A percentile compares a stretch with the other conserved stretches of the same genome.
Conservation (phyloP, 2,888 invertebrate genomes). For the Pachliopta kotzebuea region DNA sequence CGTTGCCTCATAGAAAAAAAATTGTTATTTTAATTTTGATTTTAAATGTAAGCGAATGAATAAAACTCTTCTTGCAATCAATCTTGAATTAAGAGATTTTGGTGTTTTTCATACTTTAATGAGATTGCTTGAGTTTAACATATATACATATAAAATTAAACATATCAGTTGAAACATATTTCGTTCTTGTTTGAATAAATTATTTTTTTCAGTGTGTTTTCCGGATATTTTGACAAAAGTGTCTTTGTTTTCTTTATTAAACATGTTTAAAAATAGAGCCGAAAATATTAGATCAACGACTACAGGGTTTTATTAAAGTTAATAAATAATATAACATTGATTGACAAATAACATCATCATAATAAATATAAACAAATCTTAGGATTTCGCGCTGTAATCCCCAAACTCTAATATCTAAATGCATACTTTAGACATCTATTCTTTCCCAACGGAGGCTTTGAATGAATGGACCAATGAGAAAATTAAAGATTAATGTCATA, state of each 20-base stretch:
- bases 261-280: neutral
- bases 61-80: too few species aligned
- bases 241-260: neutral
- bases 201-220: neutral
- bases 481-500: neutral
- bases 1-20: too few species aligned
- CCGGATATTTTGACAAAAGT: neutral
- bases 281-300: neutral
- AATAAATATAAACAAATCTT: neutral
- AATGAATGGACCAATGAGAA: slow-evolving; percentile 6
- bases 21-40: too few species aligned
- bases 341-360: slow-evolving; percentile 23
- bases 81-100: too few species aligned
- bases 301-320: too few species aligned
- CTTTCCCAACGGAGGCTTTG: slow-evolving; percentile 13
- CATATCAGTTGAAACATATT: too few species aligned
- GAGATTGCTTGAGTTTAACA: too few species aligned
- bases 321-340: neutral
- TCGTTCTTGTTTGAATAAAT: too few species aligned
- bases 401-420: neutral
- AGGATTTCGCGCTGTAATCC: neutral
- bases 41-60: too few species aligned
- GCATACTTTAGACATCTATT: slow-evolving; percentile 14
- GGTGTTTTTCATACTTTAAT: too few species aligned
- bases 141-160: too few species aligned